Base-by-base conservation (phyloP, 1,140 invertebrate species). In the Drosophila setifemur region DNA sequence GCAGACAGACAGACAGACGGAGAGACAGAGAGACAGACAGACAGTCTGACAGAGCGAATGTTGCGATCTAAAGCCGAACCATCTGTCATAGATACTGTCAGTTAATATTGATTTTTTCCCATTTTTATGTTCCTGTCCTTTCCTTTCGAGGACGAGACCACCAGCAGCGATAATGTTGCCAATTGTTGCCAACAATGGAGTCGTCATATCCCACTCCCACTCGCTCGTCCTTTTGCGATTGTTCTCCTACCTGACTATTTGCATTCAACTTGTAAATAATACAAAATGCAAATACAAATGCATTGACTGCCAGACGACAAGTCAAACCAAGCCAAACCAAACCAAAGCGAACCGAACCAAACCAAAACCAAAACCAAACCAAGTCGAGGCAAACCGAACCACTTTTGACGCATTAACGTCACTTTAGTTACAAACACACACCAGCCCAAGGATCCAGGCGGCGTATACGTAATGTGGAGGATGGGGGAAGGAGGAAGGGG, bases 71-170 rank as follows among this genome's bases (percentile, higher is more conserved):
- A 81, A 79, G 52, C 48, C 55, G 57, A 50, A 67, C 68, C 81
- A 86, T 86, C 81, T 86, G 81, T 86, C 81, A 86, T 75, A 81
- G 81, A 86, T 86, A 86, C 81, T 86, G 75, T 79, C 71, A 52
- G 70, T 83, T 73, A 60, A 45, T 82, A 52, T 71, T 71, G 67
- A 71, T 71, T 71, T 70, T 55, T 39, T 26, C 14, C 35, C 45
- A 5, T 26, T 23, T 66, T 44, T 35, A 7, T 69, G 53, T 47
- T 58, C 18, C 39, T 76, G 43, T 61, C 49, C 21, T 43, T 57
- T 54, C 33, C 8, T 23, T 31, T 28, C 31, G 31, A 35, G 31
- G 12, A 35, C n/a, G 25, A 23, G 25, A 12, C 35, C 39, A 57
- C 25, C 50, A 37, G 33, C 19, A 39, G 47, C 61, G 50, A 68